Base-by-base conservation (phyloP, 2,113 vertebrate genomes). In the Rhinichthys klamathensis region DNA sequence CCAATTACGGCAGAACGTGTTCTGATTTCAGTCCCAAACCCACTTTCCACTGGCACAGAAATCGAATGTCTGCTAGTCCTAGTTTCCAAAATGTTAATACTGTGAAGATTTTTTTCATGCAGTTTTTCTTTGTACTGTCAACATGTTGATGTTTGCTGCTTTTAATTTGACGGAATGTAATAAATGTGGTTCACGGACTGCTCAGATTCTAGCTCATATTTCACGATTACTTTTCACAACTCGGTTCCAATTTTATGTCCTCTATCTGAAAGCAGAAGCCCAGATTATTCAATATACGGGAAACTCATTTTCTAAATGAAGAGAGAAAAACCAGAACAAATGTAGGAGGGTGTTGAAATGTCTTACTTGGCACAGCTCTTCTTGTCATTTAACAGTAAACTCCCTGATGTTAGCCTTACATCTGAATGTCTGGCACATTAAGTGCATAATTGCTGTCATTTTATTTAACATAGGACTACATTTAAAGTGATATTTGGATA, bases 1-100 rank as follows among this genome's bases (percentile, higher is more conserved):
- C 51, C 77, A 82, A 82, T 88, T 88, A 83, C 84, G 85, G 56
- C 84, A 78, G 51, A 76, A 74, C 23, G 38, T 30, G 73, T 77
- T 85, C 44, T 41, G 58, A 73, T 78, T 74, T 85, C 79, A 84
- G 77, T 83, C 38, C 49, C 35, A 69, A 89, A 85, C 83, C 80
- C 80, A 83, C 38, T 72, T 89, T 76, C 49, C 83, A 30, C 83
- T 83, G 80, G 74, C 80, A 81, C 69, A 86, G 80, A 85, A 84
- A 75, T 11, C 8, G 4, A 16, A 85, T 54, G n/a, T 60, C 21
- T 56, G 51, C 30, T 35, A 85, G 80, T 35, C 86, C 86, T 85
- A 80, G 30, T 69, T 87, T 46, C 81, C 75, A 65, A 83, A 44
- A 11, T 74, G 56, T 75, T 79, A 38, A 51, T 61, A 56, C 69